phyloP scores from a whole-genome alignment of 2,888 invertebrate species.

The Aquatica leii region DNA sequence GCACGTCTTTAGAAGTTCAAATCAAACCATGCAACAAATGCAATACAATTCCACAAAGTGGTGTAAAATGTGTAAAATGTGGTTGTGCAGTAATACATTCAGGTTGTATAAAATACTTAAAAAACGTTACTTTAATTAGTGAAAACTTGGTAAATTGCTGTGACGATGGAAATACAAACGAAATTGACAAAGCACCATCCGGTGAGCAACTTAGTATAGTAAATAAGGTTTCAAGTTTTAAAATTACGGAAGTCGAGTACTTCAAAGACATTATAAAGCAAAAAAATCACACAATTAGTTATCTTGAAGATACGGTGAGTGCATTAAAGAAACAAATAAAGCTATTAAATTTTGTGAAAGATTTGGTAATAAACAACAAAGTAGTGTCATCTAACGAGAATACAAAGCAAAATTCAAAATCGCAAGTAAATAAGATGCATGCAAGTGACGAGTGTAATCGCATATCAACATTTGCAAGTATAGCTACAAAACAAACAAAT shows the following conservation, averaged over 20 bases:
- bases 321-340: slow-evolving; percentile 4
- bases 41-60: not conserved
- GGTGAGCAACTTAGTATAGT: not conserved
- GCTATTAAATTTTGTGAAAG: not conserved
- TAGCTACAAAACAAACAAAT: not conserved
- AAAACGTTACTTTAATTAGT: not conserved
- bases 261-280: not conserved
- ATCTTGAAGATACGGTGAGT: too few relatives aligned
- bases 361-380: not conserved
- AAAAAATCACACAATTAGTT: slow-evolving; percentile 5
- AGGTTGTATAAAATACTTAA: not conserved
- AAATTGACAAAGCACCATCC: too few relatives aligned
- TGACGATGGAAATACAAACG: too few relatives aligned
- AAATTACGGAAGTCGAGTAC: not conserved
- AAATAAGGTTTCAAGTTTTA: not conserved
- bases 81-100: not conserved
- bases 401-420: not conserved
- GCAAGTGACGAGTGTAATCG: not conserved
- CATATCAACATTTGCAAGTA: not conserved
- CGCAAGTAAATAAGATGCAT: not conserved
- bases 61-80: slow-evolving; percentile 6
- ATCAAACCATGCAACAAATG: slow-evolving; percentile 7
- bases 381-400: not conserved
- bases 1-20: not conserved
- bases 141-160: not conserved